phyloP scores from a whole-genome alignment of 2,797 vertebrate genomes.

The Acrossocheilus fasciatus region DNA sequence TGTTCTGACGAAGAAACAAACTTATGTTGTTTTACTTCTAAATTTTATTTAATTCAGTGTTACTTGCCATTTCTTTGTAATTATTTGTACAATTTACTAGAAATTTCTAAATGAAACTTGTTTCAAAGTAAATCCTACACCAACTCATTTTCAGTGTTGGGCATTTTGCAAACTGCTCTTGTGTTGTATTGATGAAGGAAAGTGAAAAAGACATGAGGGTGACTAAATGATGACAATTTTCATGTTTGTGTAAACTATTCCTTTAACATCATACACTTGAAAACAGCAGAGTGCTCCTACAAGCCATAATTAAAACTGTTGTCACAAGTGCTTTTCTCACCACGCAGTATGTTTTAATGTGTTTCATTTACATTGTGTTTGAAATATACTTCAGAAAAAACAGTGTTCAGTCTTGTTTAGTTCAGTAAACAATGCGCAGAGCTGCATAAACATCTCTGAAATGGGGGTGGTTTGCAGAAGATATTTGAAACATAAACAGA shows the following conservation, averaged over 20 bases:
- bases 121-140: too few species aligned
- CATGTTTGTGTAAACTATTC: neutral
- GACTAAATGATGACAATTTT: neutral
- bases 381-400: conserved; percentile 13
- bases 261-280: conserved; percentile 3
- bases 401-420: neutral
- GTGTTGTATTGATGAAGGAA: neutral
- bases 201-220: neutral
- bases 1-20: neutral
- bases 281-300: conserved; percentile 7
- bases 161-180: neutral
- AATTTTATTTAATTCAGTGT: neutral
- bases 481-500: neutral
- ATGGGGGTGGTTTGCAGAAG: neutral
- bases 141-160: neutral
- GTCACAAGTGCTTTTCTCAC: conserved; percentile 24
- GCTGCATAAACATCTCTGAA: neutral
- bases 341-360: neutral
- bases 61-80: neutral
- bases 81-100: neutral
- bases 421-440: neutral
- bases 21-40: neutral
- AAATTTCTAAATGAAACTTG: neutral
- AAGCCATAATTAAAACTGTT: conserved; percentile 11
- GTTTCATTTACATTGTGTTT: neutral